A percentile compares a stretch with the other conserved stretches of the same genome.
phyloP scores from a whole-genome alignment of 2,888 invertebrate genomes.

The Noctua janthe region DNA sequence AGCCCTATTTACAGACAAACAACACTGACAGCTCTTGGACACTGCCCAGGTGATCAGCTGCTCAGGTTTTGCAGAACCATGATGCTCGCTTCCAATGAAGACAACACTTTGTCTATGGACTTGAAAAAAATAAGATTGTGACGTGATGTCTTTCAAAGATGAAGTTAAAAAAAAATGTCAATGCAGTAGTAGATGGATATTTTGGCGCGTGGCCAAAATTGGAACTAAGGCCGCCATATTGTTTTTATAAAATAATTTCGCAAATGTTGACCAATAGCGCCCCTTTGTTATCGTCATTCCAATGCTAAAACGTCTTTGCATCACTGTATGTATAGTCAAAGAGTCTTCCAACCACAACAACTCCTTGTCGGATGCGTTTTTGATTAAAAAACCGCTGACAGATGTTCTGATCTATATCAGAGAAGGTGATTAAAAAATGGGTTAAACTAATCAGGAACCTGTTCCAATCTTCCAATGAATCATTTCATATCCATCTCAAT shows the following conservation, averaged over 20 bases:
- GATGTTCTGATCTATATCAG: too few relatives aligned
- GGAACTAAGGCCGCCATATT: neutral
- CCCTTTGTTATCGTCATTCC: neutral
- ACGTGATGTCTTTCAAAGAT: neutral
- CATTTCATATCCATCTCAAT: neutral
- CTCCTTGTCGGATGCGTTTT: too few relatives aligned
- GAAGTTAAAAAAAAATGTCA: neutral
- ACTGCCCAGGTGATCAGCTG: conserved; percentile 26
- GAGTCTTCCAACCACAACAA: neutral
- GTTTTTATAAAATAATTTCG: neutral
- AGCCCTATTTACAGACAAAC: conserved; percentile 42
- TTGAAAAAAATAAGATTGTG: neutral
- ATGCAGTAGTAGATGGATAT: too few relatives aligned
- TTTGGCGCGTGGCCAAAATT: too few relatives aligned
- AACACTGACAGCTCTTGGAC: conserved; percentile 44
- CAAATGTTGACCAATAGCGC: neutral
- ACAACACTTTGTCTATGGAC: neutral
- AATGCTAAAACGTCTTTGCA: neutral
- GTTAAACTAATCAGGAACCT: neutral
- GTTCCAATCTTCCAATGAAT: neutral
- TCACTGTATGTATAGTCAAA: neutral
- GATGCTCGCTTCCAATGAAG: neutral
- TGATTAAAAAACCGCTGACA: neutral
- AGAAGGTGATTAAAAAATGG: neutral
- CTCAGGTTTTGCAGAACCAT: conserved; percentile 1